These are phyloP conservation scores for Argyrosomus japonicus DNA, from an alignment of 2,113 vertebrate genomes.

Conservation along the genomic window DNA sequence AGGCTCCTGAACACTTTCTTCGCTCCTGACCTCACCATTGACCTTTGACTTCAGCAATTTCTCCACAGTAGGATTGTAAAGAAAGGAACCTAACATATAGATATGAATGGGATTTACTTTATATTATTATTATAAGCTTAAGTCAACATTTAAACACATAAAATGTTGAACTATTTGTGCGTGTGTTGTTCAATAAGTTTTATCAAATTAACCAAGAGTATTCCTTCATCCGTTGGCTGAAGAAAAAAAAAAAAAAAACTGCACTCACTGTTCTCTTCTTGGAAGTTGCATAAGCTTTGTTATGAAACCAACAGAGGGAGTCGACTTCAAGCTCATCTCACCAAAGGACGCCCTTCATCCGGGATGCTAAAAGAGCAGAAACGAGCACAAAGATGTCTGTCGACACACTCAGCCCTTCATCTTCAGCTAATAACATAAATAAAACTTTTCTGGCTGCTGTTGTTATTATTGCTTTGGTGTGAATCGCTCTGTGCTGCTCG, in stretches of 20 bases:
- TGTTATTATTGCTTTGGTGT: conserved; percentile 68
- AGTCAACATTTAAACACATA: neutral
- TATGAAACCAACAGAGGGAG: conserved; percentile 65
- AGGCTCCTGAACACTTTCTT: too few relatives aligned
- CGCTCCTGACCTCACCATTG: too few relatives aligned
- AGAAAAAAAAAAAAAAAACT: conserved; percentile 32
- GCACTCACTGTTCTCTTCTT: conserved; percentile 37
- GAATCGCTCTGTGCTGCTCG: conserved; percentile 43
- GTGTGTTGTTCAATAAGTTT: conserved; percentile 7
- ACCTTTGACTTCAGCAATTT: too few relatives aligned
- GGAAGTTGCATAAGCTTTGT: conserved; percentile 75
- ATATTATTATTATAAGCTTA: neutral
- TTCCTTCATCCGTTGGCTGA: conserved; percentile 32
- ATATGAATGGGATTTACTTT: neutral
- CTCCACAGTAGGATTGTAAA: too few relatives aligned
- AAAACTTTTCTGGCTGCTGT: conserved; percentile 36
- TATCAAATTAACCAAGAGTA: neutral
- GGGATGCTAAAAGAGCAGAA: conserved; percentile 39
- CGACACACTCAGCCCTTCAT: conserved; percentile 33
- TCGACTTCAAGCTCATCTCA: conserved; percentile 67
- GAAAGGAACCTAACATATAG: too few relatives aligned
- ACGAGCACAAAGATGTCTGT: conserved; percentile 21
- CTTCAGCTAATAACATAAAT: conserved; percentile 13
- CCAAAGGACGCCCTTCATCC: conserved; percentile 40
- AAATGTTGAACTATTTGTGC: neutral